Percentiles rank a stretch among this genome's conserved stretches.
Conservation (phyloP, 2,888 invertebrate species). For the Cryptosula pallasiana region DNA sequence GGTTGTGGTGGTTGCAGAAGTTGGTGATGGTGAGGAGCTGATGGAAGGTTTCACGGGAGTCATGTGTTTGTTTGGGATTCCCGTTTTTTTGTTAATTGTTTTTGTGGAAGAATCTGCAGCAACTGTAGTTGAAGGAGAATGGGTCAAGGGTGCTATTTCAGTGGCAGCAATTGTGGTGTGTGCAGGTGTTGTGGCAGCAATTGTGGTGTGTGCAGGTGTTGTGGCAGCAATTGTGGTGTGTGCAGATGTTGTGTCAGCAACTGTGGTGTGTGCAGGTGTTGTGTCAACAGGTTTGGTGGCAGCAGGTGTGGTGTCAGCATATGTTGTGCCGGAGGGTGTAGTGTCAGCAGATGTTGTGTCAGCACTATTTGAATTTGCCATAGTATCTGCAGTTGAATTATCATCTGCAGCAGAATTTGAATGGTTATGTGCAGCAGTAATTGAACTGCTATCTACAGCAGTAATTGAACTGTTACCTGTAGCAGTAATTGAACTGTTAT, state of each 20-base stretch:
- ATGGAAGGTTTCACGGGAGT: neutral
- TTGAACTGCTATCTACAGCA: neutral
- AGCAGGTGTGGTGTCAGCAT: constrained; percentile 27
- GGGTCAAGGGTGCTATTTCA: constrained; percentile 27
- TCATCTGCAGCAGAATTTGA: neutral
- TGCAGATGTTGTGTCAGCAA: constrained; percentile 27
- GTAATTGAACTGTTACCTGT: neutral
- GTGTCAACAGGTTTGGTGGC: constrained; percentile 27
- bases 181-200: constrained; percentile 27
- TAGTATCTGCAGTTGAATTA: neutral
- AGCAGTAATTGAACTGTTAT: neutral
- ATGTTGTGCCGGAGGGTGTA: too few species aligned
- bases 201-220: constrained; percentile 29
- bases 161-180: constrained; percentile 26
- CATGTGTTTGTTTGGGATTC: neutral
- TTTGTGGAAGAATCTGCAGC: constrained; percentile 1
- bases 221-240: constrained; percentile 27
- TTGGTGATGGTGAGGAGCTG: too few species aligned
- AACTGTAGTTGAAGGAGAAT: constrained; percentile 16
- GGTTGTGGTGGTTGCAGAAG: too few species aligned
- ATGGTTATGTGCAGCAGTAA: neutral
- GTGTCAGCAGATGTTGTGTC: too few species aligned
- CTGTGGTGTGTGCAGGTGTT: constrained; percentile 29
- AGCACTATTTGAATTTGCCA: too few species aligned
- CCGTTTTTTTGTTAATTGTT: neutral